Evolutionary conservation across 2,113 vertebrate genomes (phyloP).

Genomic region (Atherinomorus stipes): DNA sequence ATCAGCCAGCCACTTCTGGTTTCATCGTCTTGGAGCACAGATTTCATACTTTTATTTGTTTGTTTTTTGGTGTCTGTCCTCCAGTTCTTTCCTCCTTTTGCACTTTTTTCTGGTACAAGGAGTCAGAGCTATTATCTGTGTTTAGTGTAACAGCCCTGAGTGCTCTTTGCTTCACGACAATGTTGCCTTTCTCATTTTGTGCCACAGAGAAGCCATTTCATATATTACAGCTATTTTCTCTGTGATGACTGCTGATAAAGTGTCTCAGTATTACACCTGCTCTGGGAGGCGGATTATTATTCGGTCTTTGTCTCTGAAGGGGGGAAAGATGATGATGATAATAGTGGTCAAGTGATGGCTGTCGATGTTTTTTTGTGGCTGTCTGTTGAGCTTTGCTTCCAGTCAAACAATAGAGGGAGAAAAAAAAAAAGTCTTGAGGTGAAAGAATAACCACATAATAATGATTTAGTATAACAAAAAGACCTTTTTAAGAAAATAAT

Average conservation of each 20-base stretch:
- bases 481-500: neutral
- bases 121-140: constrained; percentile 25
- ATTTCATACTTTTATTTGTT: constrained; percentile 16
- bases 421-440: neutral
- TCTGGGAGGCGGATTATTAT: constrained; percentile 40
- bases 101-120: neutral
- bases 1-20: constrained; percentile 16
- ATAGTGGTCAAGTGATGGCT: constrained; percentile 33
- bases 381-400: neutral
- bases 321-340: constrained; percentile 28
- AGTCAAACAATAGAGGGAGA: neutral
- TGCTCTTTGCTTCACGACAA: constrained; percentile 41
- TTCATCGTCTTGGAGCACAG: constrained; percentile 14
- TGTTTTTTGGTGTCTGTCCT: neutral
- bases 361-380: constrained; percentile 42
- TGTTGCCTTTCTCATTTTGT: constrained; percentile 17
- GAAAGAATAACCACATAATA: constrained; percentile 4
- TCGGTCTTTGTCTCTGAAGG: constrained; percentile 40
- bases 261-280: constrained; percentile 34
- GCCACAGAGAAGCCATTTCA: constrained; percentile 42
- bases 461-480: neutral
- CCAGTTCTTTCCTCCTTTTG: neutral
- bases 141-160: constrained; percentile 11
- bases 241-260: constrained; percentile 56
- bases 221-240: constrained; percentile 55